phyloP scores from a whole-genome alignment of 92 coral and sea anemone genomes.

The Epizoanthus ramosus region DNA sequence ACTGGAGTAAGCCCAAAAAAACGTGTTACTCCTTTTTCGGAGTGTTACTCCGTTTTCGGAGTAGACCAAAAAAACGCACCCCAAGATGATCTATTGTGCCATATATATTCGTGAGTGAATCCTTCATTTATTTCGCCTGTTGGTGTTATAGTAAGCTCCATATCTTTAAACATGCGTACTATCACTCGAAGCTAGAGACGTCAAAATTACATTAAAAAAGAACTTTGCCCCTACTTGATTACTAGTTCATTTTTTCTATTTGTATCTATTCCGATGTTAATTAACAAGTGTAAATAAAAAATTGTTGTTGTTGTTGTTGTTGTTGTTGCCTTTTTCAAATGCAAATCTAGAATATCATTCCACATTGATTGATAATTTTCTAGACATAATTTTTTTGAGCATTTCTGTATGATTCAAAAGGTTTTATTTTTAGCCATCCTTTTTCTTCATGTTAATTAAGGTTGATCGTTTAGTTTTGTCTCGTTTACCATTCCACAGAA shows the following conservation, averaged over 20 bases:
- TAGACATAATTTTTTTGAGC: slow-evolving; percentile 45
- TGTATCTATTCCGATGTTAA: no score
- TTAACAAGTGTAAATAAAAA: no score
- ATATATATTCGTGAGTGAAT: slow-evolving; percentile 6
- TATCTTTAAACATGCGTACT: slow-evolving; percentile 22
- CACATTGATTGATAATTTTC: slow-evolving; percentile 36
- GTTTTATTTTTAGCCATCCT: slow-evolving; percentile 30
- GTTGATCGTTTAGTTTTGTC: slow-evolving; percentile 28
- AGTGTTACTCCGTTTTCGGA: no score
- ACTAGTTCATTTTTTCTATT: no score
- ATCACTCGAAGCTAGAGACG: background rate
- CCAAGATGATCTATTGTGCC: slow-evolving; percentile 41
- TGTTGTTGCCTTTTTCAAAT: slow-evolving; percentile 35
- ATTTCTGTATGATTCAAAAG: slow-evolving; percentile 43
- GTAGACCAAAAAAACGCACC: no score
- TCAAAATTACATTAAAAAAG: slow-evolving; percentile 38
- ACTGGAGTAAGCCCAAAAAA: no score
- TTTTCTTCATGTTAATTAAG: slow-evolving; percentile 28
- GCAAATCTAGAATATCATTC: slow-evolving; percentile 36
- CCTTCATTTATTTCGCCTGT: slow-evolving; percentile 28
- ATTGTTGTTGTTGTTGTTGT: no score
- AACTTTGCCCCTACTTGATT: slow-evolving; percentile 33
- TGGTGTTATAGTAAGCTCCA: slow-evolving; percentile 9
- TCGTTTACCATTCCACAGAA: slow-evolving; percentile 39
- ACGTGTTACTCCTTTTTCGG: no score